Percentiles rank a stretch among this genome's conserved stretches.
Evolutionary conservation across 1,140 invertebrate species (phyloP).

Genomic region (Drosophila athabasca): DNA sequence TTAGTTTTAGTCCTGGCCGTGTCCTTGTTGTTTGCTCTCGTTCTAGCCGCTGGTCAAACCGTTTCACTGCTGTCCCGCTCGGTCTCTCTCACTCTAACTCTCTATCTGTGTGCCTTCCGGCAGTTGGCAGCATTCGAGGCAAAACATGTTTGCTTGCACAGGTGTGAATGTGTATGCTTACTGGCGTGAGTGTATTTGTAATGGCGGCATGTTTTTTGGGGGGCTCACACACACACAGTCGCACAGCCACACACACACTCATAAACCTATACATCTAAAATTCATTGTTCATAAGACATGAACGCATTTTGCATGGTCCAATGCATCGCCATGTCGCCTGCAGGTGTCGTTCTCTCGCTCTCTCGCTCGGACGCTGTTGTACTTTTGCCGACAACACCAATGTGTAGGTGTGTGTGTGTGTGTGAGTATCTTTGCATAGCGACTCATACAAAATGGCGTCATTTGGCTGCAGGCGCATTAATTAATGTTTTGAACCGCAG

Average conservation of each 20-base stretch:
- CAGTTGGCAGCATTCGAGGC: slow-evolving; percentile 59
- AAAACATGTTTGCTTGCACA: slow-evolving; percentile 71
- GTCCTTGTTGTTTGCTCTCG: slow-evolving; percentile 71
- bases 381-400: slow-evolving; percentile 34
- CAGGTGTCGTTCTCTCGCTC: slow-evolving; percentile 35
- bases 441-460: slow-evolving; percentile 67
- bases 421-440: slow-evolving; percentile 35
- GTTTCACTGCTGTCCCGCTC: neutral
- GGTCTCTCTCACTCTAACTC: slow-evolving; percentile 6
- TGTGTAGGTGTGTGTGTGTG: neutral
- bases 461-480: slow-evolving; percentile 76
- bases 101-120: slow-evolving; percentile 49
- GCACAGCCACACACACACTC: slow-evolving; percentile 13
- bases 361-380: slow-evolving; percentile 32
- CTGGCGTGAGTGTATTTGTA: slow-evolving; percentile 24
- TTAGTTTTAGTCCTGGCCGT: slow-evolving; percentile 70
- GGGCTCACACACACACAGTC: slow-evolving; percentile 36
- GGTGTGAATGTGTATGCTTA: slow-evolving; percentile 44
- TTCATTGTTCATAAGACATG: slow-evolving; percentile 80
- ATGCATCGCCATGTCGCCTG: slow-evolving; percentile 70
- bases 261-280: slow-evolving; percentile 58
- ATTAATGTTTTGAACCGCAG: slow-evolving; percentile 74
- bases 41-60: slow-evolving; percentile 36
- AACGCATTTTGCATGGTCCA: slow-evolving; percentile 72
- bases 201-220: slow-evolving; percentile 62